Percentiles rank a stretch among this genome's conserved stretches.
Conservation (phyloP, 2,797 vertebrate species). For the Novumbra hubbsi region DNA sequence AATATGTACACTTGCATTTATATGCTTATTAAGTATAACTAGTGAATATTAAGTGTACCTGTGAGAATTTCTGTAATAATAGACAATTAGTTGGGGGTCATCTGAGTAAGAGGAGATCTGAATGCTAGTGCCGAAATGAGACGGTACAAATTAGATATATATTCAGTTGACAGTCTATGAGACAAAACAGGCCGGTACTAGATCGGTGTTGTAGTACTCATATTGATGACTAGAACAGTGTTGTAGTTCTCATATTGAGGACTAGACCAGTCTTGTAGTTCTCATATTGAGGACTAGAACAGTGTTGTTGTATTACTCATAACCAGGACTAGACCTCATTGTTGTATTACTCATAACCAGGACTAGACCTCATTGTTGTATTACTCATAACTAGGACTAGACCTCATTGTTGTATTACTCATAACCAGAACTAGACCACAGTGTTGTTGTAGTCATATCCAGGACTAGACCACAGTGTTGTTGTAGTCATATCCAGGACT, state of each 20-base stretch:
- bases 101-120: constrained; percentile 17
- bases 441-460: too few species aligned
- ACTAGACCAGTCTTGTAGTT: too few species aligned
- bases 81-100: constrained; percentile 25
- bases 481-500: too few species aligned
- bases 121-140: constrained; percentile 12
- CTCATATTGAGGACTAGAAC: too few species aligned
- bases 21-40: constrained; percentile 21
- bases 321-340: too few species aligned
- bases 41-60: constrained; percentile 27
- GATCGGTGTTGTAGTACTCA: too few species aligned
- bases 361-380: too few species aligned
- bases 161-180: constrained; percentile 1
- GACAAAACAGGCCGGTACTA: neutral
- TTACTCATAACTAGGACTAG: too few species aligned
- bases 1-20: neutral
- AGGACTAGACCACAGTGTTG: neutral
- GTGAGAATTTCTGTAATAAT: constrained; percentile 31
- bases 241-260: too few species aligned
- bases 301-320: too few species aligned
- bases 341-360: too few species aligned
- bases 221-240: neutral
- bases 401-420: too few species aligned
- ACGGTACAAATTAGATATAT: constrained; percentile 21
- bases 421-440: neutral